Evolutionary conservation across 2,888 invertebrate species (phyloP).

Genomic region (Euproctis similis): DNA sequence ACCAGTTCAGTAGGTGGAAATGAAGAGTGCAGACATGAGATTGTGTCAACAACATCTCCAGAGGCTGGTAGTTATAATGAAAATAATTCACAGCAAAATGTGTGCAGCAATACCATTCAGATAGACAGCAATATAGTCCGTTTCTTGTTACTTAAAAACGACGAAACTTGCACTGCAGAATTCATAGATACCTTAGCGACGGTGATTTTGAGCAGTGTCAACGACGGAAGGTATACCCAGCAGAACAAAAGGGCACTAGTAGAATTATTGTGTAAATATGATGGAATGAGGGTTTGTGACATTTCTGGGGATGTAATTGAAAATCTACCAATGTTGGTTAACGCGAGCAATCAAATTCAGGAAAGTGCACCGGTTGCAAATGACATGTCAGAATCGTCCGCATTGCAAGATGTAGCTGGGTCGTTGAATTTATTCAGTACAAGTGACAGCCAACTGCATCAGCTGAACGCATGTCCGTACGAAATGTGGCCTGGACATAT

Average conservation of each 20-base stretch:
- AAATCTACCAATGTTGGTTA: conserved; percentile 43
- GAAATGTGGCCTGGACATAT: conserved; percentile 61
- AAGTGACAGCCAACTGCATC: conserved; percentile 56
- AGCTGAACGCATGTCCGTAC: conserved; percentile 53
- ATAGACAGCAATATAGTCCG: conserved; percentile 70
- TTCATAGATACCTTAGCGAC: conserved; percentile 68
- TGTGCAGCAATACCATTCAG: conserved; percentile 38
- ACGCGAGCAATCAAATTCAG: conserved; percentile 19
- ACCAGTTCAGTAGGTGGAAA: conserved; percentile 24
- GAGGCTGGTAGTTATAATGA: conserved; percentile 40
- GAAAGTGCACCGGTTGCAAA: conserved; percentile 38
- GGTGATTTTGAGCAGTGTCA: conserved; percentile 53
- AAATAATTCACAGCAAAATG: conserved; percentile 34
- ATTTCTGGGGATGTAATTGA: conserved; percentile 60
- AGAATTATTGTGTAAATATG: conserved; percentile 56
- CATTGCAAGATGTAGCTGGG: conserved; percentile 66
- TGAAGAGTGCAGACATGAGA: conserved; percentile 37
- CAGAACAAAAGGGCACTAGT: conserved; percentile 49
- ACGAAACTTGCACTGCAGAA: conserved; percentile 69
- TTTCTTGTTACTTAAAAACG: conserved; percentile 71
- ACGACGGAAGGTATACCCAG: conserved; percentile 52
- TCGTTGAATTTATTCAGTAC: conserved; percentile 56
- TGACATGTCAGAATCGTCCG: conserved; percentile 49
- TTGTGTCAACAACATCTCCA: conserved; percentile 37
- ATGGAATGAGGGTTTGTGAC: conserved; percentile 58